Evolutionary conservation across 2,797 vertebrate genomes (phyloP), one percentile per base, ranked within the genome.

Genomic region (Sarcoramphus papa): DNA sequence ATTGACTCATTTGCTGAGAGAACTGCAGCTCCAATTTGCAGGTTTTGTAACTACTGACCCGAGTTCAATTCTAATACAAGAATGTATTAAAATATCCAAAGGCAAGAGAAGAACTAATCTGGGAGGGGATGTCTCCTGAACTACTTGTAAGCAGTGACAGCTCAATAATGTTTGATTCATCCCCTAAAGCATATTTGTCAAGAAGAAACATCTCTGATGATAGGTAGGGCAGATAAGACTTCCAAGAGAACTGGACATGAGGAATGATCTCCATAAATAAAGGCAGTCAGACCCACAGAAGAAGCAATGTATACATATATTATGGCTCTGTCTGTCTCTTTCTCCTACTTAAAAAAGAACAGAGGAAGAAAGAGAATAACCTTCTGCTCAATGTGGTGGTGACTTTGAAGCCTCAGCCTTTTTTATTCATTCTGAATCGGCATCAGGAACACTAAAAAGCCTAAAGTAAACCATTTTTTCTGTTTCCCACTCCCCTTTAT

Each of bases 51-150:
- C 77, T 92, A 94, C 70, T 94, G 80, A 31, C 45, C 67, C 22
- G 30, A 90, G 86, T 33, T 97, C 43, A 84, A 65, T 75, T 91
- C 88, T 88, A 88, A 72, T 85, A 83, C 54, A 79, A 94, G 69
- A 95, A 78, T 74, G 28, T 89, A 64, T 93, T 86, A 94, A 96
- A 95, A 97, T 85, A 93, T 62, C 33, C 51, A 92, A 96, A 97
- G 15, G 33, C 59, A 86, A 94, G 74, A 93, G 56, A 76, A 65
- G 73, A 95, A 35, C 22, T 94, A 56, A 92, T 48, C 23, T 69
- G 50, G 35, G 50, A 91, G 33, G 11, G 51, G 11, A 91, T 14
- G 28, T 80, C 35, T 90, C 27, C 11, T 16, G 23, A 90, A 40
- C 62, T 59, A 74, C 25, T 67, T 82, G 47, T 60, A 88, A 88